Evolutionary conservation across 1,140 invertebrate genomes (phyloP).

Genomic region (Aphelinus certus): DNA sequence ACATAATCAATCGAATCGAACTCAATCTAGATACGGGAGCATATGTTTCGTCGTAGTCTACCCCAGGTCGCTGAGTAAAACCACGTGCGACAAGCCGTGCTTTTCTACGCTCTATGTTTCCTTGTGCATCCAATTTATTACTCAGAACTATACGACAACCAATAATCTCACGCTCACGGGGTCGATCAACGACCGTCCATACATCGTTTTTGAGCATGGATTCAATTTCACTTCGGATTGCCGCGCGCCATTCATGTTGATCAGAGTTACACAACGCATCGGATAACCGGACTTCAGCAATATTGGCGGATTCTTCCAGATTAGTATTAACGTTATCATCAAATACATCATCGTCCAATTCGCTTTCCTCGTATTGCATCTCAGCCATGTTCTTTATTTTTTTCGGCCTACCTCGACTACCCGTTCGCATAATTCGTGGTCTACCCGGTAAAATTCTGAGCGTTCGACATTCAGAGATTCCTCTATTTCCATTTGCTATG

Average conservation of each 20-base stretch:
- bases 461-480: background rate
- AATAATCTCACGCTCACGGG: background rate
- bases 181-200: constrained; percentile 21
- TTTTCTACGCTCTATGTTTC: constrained; percentile 30
- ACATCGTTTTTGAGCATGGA: constrained; percentile 34
- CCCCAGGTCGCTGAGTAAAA: constrained; percentile 27
- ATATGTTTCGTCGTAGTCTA: constrained; percentile 43
- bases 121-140: constrained; percentile 34
- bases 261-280: constrained; percentile 19
- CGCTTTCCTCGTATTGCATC: background rate
- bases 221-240: constrained; percentile 20
- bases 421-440: constrained; percentile 28
- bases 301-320: constrained; percentile 13
- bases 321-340: background rate
- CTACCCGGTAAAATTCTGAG: constrained; percentile 22
- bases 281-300: too few relatives aligned
- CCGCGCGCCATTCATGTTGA: constrained; percentile 16
- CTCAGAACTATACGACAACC: constrained; percentile 30
- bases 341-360: constrained; percentile 11
- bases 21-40: constrained; percentile 36
- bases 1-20: background rate
- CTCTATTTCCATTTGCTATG: background rate
- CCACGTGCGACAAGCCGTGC: constrained; percentile 12
- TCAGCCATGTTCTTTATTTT: constrained; percentile 23
- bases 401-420: constrained; percentile 38